Evolutionary conservation across 2,113 vertebrate species (phyloP).

Genomic region (Polyodon spathula): DNA sequence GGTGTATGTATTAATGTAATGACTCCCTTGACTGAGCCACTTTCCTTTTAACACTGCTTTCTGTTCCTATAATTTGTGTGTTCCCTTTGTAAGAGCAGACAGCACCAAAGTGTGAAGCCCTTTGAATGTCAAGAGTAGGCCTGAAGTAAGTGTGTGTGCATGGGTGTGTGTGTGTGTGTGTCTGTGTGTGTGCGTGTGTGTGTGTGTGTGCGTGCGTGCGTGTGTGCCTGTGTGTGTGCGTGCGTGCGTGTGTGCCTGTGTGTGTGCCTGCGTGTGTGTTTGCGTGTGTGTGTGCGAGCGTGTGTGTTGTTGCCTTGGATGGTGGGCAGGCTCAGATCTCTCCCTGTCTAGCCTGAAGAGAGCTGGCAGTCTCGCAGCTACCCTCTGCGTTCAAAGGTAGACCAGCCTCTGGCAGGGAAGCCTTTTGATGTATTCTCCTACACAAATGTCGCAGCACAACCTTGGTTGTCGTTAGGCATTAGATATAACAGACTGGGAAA

Average conservation of each 20-base stretch:
- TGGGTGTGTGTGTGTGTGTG: slow-evolving; percentile 31
- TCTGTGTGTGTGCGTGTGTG: slow-evolving; percentile 23
- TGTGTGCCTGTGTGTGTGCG: slow-evolving; percentile 49
- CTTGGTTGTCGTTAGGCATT: slow-evolving; percentile 60
- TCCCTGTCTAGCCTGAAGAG: slow-evolving; percentile 63
- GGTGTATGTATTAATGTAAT: background rate
- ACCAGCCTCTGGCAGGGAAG: slow-evolving; percentile 54
- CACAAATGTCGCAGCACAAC: slow-evolving; percentile 73
- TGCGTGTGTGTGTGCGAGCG: too few species aligned
- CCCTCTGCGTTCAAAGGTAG: slow-evolving; percentile 77
- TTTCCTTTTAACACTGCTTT: background rate
- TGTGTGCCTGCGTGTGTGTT: slow-evolving; percentile 52
- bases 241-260: slow-evolving; percentile 19
- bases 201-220: slow-evolving; percentile 28
- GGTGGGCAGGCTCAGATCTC: slow-evolving; percentile 57
- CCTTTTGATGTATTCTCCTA: slow-evolving; percentile 75
- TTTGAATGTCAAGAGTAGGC: background rate
- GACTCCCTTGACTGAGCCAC: background rate
- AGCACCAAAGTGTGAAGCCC: slow-evolving; percentile 16
- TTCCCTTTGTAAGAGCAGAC: slow-evolving; percentile 1
- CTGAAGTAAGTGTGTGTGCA: slow-evolving; percentile 9
- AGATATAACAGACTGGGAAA: slow-evolving; percentile 52
- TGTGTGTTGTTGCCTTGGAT: slow-evolving; percentile 37
- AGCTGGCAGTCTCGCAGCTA: slow-evolving; percentile 65
- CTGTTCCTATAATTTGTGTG: background rate